Conservation (phyloP, 2,888 invertebrate genomes). For the Dromius quadrimaculatus region DNA sequence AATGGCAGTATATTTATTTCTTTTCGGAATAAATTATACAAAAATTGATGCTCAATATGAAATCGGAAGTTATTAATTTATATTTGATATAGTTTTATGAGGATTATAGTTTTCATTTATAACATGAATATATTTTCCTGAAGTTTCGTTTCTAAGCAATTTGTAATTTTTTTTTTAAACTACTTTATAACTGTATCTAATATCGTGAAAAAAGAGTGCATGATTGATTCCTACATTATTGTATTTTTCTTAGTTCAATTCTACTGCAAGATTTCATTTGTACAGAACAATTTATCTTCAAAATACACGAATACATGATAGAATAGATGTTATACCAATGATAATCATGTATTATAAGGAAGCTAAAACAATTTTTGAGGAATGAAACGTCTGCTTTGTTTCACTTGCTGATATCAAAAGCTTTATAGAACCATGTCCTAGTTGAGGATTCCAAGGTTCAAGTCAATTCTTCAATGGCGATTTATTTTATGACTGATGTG, state of each 20-base stretch:
- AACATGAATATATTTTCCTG: constrained; percentile 37
- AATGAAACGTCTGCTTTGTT: too few species aligned
- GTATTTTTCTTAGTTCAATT: constrained; percentile 35
- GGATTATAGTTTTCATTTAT: constrained; percentile 32
- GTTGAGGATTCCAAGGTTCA: too few species aligned
- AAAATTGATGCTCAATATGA: constrained; percentile 14
- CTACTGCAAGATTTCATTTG: constrained; percentile 26
- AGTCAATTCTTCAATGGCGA: too few species aligned
- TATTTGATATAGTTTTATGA: constrained; percentile 7
- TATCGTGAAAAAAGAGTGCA: constrained; percentile 39
- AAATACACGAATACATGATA: not conserved
- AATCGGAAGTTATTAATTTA: constrained; percentile 14
- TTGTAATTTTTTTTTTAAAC: constrained; percentile 20
- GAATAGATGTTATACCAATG: not conserved
- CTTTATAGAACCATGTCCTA: too few species aligned
- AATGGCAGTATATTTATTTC: constrained; percentile 29
- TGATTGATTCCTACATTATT: constrained; percentile 39
- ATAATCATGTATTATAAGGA: too few species aligned
- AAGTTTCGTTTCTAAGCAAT: constrained; percentile 32
- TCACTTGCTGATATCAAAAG: too few species aligned
- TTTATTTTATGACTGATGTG: too few species aligned
- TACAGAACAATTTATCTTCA: constrained; percentile 7
- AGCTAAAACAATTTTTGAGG: too few species aligned
- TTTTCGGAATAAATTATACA: not conserved
- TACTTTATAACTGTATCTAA: constrained; percentile 34